Evolutionary conservation across 2,888 invertebrate species (phyloP).

Genomic region (Geotrupes spiniger): DNA sequence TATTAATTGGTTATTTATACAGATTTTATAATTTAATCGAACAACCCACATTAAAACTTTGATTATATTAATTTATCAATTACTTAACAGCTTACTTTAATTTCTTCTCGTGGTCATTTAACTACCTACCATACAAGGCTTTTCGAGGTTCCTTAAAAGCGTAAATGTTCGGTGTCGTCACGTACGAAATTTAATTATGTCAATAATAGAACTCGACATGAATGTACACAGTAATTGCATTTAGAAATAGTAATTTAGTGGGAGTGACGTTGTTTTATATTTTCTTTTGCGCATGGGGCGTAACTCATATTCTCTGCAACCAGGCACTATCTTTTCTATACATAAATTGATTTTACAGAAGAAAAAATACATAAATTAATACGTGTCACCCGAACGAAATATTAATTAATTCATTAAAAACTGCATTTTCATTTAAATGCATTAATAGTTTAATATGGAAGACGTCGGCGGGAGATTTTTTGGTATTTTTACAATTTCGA

Average conservation of each 20-base stretch:
- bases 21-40: slow-evolving; percentile 15
- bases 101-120: background rate
- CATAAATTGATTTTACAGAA: slow-evolving; percentile 5
- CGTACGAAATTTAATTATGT: too few species aligned
- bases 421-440: too few species aligned
- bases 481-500: too few species aligned
- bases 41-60: slow-evolving; percentile 10
- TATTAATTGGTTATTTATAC: slow-evolving; percentile 17
- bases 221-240: slow-evolving; percentile 15
- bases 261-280: slow-evolving; percentile 21
- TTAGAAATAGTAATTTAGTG: slow-evolving; percentile 23
- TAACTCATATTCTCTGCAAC: slow-evolving; percentile 28
- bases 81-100: slow-evolving; percentile 11
- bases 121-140: too few species aligned
- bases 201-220: too few species aligned
- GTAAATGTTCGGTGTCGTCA: too few species aligned
- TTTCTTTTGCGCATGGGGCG: slow-evolving; percentile 28
- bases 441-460: too few species aligned
- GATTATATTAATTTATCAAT: slow-evolving; percentile 18
- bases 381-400: too few species aligned
- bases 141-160: too few species aligned
- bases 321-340: slow-evolving; percentile 11
- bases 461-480: too few species aligned
- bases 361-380: too few species aligned
- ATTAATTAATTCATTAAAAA: too few species aligned